Evolutionary conservation across 2,888 invertebrate species (phyloP).

Genomic region (Hedychridium roseum): DNA sequence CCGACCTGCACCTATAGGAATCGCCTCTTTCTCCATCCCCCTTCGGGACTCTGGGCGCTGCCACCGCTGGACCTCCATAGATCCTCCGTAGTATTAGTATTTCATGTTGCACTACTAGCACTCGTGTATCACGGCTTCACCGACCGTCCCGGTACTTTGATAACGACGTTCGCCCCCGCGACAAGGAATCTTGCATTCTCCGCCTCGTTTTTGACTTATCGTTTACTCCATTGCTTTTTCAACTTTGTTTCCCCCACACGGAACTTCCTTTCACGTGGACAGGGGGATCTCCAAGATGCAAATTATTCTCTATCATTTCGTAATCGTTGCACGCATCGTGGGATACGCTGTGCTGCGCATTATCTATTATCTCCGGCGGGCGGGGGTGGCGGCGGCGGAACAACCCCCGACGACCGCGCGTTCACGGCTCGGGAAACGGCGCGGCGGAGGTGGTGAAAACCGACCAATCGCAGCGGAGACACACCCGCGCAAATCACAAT

Average conservation of each 20-base stretch:
- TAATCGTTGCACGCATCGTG: neutral
- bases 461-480: conserved; percentile 52
- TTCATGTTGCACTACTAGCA: conserved; percentile 24
- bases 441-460: conserved; percentile 46
- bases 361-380: conserved; percentile 54
- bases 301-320: neutral
- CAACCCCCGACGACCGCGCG: conserved; percentile 51
- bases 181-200: neutral
- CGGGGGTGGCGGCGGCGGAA: conserved; percentile 44
- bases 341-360: conserved; percentile 37
- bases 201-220: neutral
- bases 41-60: conserved; percentile 7
- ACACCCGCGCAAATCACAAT: conserved; percentile 64
- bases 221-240: neutral
- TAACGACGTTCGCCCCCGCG: neutral
- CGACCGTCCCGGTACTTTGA: conserved; percentile 6
- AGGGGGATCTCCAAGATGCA: too few relatives aligned
- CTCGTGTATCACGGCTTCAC: conserved; percentile 2
- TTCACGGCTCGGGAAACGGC: conserved; percentile 48
- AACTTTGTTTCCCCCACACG: too few relatives aligned
- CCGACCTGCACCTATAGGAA: conserved; percentile 4
- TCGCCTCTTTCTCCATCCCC: conserved; percentile 8
- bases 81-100: too few relatives aligned
- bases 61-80: conserved; percentile 21
- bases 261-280: too few relatives aligned